phyloP scores from a whole-genome alignment of 2,113 vertebrate genomes.

The Paratilapia polleni region DNA sequence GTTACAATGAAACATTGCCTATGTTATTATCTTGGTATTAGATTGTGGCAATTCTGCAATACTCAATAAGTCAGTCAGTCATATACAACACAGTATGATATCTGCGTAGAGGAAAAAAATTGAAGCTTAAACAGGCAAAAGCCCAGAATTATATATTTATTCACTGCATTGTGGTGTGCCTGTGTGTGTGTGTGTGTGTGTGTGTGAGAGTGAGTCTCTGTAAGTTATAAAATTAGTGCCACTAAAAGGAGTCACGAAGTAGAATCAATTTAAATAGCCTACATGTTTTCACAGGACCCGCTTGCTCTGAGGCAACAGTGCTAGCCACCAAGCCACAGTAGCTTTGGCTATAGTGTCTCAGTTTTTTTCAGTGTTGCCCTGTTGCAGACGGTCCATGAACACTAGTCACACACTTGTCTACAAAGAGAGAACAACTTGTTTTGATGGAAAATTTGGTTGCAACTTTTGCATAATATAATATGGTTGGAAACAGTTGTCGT shows the following conservation, averaged over 20 bases:
- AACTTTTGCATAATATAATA: too few relatives aligned
- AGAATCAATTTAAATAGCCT: background rate
- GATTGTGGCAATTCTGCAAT: rapidly evolving
- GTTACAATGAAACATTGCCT: background rate
- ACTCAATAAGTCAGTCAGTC: background rate
- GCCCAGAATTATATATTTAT: background rate
- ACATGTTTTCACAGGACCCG: background rate
- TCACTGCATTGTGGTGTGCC: background rate
- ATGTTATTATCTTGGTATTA: background rate
- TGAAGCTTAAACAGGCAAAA: background rate
- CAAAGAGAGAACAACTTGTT: too few relatives aligned
- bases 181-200: background rate
- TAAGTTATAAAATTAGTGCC: background rate
- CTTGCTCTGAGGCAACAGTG: too few relatives aligned
- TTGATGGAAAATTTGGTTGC: too few relatives aligned
- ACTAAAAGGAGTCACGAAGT: background rate
- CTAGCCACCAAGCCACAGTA: too few relatives aligned
- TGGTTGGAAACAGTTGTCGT: too few relatives aligned
- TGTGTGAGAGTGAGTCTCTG: too few relatives aligned
- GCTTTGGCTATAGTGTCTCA: too few relatives aligned
- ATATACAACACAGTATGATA: too few relatives aligned
- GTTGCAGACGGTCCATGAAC: too few relatives aligned
- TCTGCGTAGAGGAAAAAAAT: background rate
- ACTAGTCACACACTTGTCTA: too few relatives aligned
- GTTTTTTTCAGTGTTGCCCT: too few relatives aligned